phyloP scores from a whole-genome alignment of 1,140 invertebrate genomes.

The Piezodorus guildinii region DNA sequence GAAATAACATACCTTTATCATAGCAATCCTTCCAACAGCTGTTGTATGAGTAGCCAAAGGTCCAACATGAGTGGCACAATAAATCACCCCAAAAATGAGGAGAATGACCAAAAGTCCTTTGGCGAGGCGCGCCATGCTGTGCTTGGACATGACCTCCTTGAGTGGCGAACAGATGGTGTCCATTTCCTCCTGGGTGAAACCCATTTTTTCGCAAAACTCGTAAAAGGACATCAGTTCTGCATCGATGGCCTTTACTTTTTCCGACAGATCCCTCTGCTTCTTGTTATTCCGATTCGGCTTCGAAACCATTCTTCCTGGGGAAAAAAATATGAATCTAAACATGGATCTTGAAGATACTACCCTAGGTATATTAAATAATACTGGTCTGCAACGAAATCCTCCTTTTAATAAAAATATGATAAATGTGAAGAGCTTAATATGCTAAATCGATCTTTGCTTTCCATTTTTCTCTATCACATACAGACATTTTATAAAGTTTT shows the following conservation, averaged over 20 bases:
- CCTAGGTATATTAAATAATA: no score
- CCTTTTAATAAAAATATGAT: no score
- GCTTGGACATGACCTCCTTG: conserved; percentile 44
- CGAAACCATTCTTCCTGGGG: background rate
- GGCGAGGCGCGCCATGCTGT: conserved; percentile 33
- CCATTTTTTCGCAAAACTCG: conserved; percentile 53
- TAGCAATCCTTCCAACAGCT: conserved; percentile 46
- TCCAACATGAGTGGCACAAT: conserved; percentile 37
- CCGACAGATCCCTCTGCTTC: conserved; percentile 15
- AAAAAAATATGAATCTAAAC: no score
- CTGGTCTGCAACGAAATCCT: no score
- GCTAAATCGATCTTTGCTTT: no score
- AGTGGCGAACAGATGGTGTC: conserved; percentile 52
- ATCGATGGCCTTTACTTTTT: conserved; percentile 39
- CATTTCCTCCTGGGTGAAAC: conserved; percentile 53
- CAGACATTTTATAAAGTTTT: no score
- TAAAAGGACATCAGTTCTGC: conserved; percentile 44
- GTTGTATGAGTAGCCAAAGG: conserved; percentile 44
- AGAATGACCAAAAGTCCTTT: conserved; percentile 36
- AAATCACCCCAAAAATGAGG: conserved; percentile 35
- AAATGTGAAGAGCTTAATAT: no score
- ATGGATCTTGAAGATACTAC: no score
- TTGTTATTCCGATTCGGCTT: background rate
- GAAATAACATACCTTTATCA: conserved; percentile 47
- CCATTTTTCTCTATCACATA: no score